These are phyloP conservation scores for Steinernema scapterisci DNA, from an alignment of 2,888 invertebrate genomes.

Conservation along the genomic window DNA sequence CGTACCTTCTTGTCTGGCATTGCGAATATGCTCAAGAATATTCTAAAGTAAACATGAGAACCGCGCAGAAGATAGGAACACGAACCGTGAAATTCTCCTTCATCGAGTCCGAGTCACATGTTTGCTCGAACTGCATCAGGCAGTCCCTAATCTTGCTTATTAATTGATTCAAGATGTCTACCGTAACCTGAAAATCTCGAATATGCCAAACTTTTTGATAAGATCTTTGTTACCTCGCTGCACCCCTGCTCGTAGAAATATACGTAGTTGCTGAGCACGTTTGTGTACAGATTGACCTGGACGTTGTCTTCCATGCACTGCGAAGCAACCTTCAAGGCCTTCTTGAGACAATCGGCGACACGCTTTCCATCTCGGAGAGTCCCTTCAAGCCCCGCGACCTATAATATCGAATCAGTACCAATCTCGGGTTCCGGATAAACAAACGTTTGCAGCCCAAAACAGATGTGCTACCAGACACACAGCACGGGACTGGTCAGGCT, in stretches of 20 bases:
- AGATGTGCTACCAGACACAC: conserved; percentile 77
- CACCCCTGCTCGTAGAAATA: conserved; percentile 89
- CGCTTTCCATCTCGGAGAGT: conserved; percentile 84
- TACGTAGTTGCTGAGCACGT: conserved; percentile 89
- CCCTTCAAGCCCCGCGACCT: conserved; percentile 67
- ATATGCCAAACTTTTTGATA: too few species aligned
- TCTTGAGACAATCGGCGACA: conserved; percentile 91
- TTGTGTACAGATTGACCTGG: conserved; percentile 92
- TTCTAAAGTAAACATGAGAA: conserved; percentile 20
- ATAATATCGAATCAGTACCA: conserved; percentile 10
- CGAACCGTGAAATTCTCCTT: conserved; percentile 82
- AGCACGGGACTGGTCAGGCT: conserved; percentile 87
- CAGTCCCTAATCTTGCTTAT: conserved; percentile 91
- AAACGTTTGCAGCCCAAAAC: conserved; percentile 79
- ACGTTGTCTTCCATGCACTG: conserved; percentile 97
- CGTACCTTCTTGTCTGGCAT: neutral
- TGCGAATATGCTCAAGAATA: conserved; percentile 38
- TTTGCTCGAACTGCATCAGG: conserved; percentile 87
- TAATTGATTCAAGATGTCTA: conserved; percentile 76
- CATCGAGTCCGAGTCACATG: conserved; percentile 94
- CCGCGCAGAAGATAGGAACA: too few species aligned
- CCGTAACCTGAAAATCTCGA: conserved; percentile 73
- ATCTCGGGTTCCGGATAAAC: conserved; percentile 66
- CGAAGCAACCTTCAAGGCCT: conserved; percentile 83
- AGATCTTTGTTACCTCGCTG: conserved; percentile 71